Evolutionary conservation across 2,113 vertebrate species (phyloP).

Genomic region (Lanius ludovicianus): DNA sequence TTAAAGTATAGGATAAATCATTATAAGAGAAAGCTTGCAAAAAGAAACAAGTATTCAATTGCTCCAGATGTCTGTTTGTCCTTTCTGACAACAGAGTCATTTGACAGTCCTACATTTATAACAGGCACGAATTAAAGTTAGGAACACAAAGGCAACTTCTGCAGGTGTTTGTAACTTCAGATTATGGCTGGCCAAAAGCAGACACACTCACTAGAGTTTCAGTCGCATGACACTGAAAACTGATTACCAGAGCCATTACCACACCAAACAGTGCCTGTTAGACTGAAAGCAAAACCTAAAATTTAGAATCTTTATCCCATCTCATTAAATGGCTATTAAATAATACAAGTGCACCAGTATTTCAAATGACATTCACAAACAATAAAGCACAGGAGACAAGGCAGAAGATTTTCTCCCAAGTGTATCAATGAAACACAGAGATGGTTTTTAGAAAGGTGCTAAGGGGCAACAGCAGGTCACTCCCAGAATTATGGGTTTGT

Average conservation of each 20-base stretch:
- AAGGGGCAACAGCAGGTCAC: background rate
- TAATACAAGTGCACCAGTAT: background rate
- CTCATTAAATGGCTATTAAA: constrained; percentile 31
- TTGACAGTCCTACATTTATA: background rate
- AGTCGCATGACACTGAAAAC: background rate
- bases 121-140: background rate
- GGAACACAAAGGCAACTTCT: background rate
- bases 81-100: background rate
- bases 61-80: background rate
- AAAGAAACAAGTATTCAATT: background rate
- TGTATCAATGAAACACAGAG: background rate
- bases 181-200: background rate
- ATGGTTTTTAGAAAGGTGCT: background rate
- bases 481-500: background rate
- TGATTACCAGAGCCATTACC: background rate
- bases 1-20: constrained; percentile 13
- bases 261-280: background rate
- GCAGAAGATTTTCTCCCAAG: background rate
- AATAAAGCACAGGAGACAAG: background rate
- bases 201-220: background rate
- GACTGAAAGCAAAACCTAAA: constrained; percentile 24
- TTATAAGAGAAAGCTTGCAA: background rate
- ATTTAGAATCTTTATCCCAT: constrained; percentile 27
- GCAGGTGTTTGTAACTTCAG: background rate
- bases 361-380: constrained; percentile 9